phyloP scores from a whole-genome alignment of 2,113 vertebrate species.

The Condylura cristata region DNA sequence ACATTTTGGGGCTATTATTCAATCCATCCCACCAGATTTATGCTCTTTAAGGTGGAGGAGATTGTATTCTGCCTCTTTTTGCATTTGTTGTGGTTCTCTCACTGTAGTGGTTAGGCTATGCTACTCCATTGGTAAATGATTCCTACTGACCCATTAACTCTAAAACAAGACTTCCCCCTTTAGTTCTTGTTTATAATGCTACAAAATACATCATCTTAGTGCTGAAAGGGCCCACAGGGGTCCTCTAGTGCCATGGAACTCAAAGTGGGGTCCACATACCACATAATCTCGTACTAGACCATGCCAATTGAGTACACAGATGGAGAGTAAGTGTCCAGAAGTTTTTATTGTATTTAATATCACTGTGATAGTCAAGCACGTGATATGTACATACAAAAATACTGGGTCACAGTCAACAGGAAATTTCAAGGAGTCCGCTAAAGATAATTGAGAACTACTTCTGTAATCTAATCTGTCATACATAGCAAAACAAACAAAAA shows the following conservation, averaged over 20 bases:
- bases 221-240: not conserved
- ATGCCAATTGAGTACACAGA: not conserved
- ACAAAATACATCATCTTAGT: not conserved
- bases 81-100: not conserved
- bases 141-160: not conserved
- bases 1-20: not conserved
- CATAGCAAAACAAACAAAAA: not conserved
- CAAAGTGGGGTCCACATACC: not conserved
- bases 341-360: not conserved
- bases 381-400: slow-evolving; percentile 7
- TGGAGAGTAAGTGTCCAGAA: slow-evolving; percentile 15
- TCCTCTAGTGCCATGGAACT: not conserved
- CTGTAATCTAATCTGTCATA: not conserved
- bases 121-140: not conserved
- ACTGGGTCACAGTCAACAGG: not conserved
- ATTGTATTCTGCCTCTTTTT: not conserved
- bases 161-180: not conserved
- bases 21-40: not conserved
- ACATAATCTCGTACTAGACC: not conserved
- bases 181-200: not conserved
- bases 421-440: slow-evolving; percentile 6
- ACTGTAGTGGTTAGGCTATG: not conserved
- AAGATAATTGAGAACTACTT: not conserved
- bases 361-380: not conserved
- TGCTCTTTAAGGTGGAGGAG: not conserved